phyloP scores from a whole-genome alignment of 2,888 invertebrate species.

The Tineola bisselliella region DNA sequence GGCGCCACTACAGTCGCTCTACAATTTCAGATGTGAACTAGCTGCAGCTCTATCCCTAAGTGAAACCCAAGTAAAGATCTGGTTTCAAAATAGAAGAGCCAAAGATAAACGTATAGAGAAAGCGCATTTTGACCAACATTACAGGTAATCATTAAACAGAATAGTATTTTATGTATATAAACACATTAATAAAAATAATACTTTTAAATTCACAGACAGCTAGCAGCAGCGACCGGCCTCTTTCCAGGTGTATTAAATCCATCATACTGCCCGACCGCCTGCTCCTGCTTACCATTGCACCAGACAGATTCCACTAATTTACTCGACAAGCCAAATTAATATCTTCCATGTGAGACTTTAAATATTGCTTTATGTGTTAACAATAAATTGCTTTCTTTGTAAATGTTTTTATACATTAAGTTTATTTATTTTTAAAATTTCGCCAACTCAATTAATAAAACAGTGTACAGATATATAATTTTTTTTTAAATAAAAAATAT shows the following conservation, averaged over 20 bases:
- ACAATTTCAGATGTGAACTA: slow-evolving; percentile 82
- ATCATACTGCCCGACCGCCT: slow-evolving; percentile 41
- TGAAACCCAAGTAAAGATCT: slow-evolving; percentile 96
- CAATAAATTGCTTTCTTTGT: too few species aligned
- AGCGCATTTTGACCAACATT: slow-evolving; percentile 93
- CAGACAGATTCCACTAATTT: slow-evolving; percentile 16
- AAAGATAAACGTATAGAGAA: slow-evolving; percentile 97
- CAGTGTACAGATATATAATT: too few species aligned
- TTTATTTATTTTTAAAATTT: too few species aligned
- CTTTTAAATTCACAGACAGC: slow-evolving; percentile 44
- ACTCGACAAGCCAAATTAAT: not conserved
- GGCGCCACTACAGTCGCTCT: too few species aligned
- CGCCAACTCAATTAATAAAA: too few species aligned
- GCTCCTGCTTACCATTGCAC: slow-evolving; percentile 43
- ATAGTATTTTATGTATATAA: too few species aligned
- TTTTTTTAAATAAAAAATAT: too few species aligned
- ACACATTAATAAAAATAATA: not conserved
- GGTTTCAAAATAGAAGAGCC: slow-evolving; percentile 95
- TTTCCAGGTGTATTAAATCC: slow-evolving; percentile 49
- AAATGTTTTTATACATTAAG: too few species aligned
- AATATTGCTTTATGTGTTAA: too few species aligned
- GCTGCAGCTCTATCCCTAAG: slow-evolving; percentile 92
- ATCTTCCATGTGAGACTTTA: too few species aligned
- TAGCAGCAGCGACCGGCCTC: slow-evolving; percentile 71
- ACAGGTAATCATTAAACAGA: slow-evolving; percentile 85